Conservation (phyloP, 2,113 vertebrate genomes). For the Scomber colias region DNA sequence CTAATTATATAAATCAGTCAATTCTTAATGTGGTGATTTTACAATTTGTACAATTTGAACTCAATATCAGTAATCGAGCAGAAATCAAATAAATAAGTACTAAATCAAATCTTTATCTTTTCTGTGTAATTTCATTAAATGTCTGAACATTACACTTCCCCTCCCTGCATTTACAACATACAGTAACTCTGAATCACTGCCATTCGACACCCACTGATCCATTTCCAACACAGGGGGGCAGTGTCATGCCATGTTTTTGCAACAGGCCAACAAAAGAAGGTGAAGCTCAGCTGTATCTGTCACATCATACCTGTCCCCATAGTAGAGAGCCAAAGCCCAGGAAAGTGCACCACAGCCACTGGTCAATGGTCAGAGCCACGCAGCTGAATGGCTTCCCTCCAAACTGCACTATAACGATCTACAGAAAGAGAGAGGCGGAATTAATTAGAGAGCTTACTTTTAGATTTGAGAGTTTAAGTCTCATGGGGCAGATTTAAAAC, state of each 20-base stretch:
- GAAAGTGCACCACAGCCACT: conserved; percentile 99
- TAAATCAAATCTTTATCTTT: too few species aligned
- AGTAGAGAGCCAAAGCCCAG: conserved; percentile 96
- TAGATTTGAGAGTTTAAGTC: not conserved
- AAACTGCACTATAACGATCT: conserved; percentile 98
- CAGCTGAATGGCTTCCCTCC: conserved; percentile 99
- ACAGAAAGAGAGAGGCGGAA: not conserved
- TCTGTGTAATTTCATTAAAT: not conserved
- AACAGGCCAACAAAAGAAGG: not conserved
- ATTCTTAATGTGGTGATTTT: not conserved
- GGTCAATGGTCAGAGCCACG: conserved; percentile 91
- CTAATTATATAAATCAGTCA: too few species aligned
- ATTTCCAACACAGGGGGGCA: conserved; percentile 77
- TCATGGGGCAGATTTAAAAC: not conserved
- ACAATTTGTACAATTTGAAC: too few species aligned
- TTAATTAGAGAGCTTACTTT: not conserved
- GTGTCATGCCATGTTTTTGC: conserved; percentile 34
- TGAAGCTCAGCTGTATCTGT: conserved; percentile 23
- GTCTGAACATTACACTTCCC: not conserved
- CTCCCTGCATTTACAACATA: conserved; percentile 2
- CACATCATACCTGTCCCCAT: conserved; percentile 94
- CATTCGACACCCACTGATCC: not conserved
- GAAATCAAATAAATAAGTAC: too few species aligned
- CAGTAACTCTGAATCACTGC: not conserved
- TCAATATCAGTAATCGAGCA: not conserved